Evolutionary conservation across 2,113 vertebrate genomes (phyloP).

Genomic region (Psettodes erumei): DNA sequence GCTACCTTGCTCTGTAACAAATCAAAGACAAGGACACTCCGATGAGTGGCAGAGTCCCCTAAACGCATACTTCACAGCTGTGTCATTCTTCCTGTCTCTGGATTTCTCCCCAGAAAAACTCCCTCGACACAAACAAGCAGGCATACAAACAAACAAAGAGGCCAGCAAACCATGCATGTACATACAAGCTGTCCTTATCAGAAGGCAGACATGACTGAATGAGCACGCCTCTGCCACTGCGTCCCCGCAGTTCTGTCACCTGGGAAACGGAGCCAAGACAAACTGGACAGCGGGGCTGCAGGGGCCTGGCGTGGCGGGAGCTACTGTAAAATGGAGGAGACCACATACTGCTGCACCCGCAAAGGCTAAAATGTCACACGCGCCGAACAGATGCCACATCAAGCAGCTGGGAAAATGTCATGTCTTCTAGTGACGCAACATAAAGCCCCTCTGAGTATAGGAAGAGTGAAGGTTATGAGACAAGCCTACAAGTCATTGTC

Average conservation of each 20-base stretch:
- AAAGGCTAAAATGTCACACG: constrained; percentile 59
- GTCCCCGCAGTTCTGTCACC: constrained; percentile 50
- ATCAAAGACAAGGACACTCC: constrained; percentile 43
- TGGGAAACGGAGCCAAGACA: constrained; percentile 61
- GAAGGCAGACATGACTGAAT: constrained; percentile 49
- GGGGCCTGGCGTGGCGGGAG: constrained; percentile 1
- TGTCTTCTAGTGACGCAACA: constrained; percentile 38
- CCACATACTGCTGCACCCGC: constrained; percentile 36
- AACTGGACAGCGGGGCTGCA: constrained; percentile 35
- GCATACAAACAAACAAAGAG: constrained; percentile 43
- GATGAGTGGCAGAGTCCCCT: constrained; percentile 28
- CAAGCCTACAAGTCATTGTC: constrained; percentile 39
- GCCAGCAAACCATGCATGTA: constrained; percentile 32
- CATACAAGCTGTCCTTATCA: constrained; percentile 66
- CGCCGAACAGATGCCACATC: constrained; percentile 52
- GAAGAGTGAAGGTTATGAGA: constrained; percentile 48
- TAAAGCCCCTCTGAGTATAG: constrained; percentile 17
- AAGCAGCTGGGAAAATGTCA: constrained; percentile 60
- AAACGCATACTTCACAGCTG: constrained; percentile 38
- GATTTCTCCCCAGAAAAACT: constrained; percentile 32
- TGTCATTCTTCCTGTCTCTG: constrained; percentile 34
- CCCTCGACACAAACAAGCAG: constrained; percentile 15
- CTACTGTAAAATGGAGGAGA: constrained; percentile 28
- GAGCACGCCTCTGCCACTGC: constrained; percentile 10
- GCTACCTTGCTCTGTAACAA: constrained; percentile 13